These are phyloP conservation scores for Drosophila lacicola DNA, from an alignment of 2,888 invertebrate genomes.

Conservation along the genomic window DNA sequence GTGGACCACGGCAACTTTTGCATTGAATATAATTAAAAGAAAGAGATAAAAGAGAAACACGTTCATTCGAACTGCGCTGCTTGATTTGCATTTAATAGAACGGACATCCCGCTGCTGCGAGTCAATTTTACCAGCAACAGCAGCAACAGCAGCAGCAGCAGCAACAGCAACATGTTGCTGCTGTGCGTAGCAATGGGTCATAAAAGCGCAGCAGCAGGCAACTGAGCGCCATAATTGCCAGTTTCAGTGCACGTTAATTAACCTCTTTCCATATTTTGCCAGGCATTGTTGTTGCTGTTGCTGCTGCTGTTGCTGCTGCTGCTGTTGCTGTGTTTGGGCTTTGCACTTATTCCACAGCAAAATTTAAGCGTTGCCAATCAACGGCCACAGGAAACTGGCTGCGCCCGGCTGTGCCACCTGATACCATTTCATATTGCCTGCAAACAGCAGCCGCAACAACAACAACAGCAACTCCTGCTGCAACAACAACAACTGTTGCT, in stretches of 20 bases:
- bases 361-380: conserved; percentile 76
- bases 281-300: conserved; percentile 37
- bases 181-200: conserved; percentile 50
- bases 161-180: conserved; percentile 56
- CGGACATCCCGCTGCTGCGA: conserved; percentile 70
- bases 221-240: conserved; percentile 78
- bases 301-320: conserved; percentile 21
- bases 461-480: conserved; percentile 18
- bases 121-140: conserved; percentile 33
- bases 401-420: conserved; percentile 64
- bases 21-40: conserved; percentile 57
- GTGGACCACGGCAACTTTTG: conserved; percentile 14
- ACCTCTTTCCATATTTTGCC: conserved; percentile 79
- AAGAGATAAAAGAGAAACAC: conserved; percentile 16
- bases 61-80: conserved; percentile 24
- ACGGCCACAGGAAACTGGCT: conserved; percentile 53
- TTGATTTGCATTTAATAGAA: conserved; percentile 77
- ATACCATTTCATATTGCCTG: conserved; percentile 70
- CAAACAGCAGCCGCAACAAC: conserved; percentile 35
- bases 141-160: conserved; percentile 9
- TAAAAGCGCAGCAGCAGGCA: conserved; percentile 48
- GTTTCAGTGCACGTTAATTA: conserved; percentile 82
- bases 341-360: conserved; percentile 51
- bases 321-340: conserved; percentile 30
- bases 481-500: conserved; percentile 8